Evolutionary conservation across 1,140 invertebrate species (phyloP).

Genomic region (Cyphomyrmex costatus): DNA sequence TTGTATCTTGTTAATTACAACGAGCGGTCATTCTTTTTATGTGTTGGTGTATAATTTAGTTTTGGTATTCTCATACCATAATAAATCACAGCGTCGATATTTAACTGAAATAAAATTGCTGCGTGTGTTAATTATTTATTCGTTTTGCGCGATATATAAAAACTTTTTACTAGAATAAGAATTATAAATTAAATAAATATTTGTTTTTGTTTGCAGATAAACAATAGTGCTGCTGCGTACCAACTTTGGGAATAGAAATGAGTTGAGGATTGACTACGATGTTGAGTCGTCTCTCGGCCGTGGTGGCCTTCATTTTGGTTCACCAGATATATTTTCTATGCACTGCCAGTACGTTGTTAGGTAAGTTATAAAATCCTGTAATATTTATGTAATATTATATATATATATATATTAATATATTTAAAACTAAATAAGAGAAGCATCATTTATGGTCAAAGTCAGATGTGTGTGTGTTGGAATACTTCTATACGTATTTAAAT

Average conservation of each 20-base stretch:
- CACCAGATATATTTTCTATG: conserved; percentile 78
- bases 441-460: too few relatives aligned
- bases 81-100: neutral
- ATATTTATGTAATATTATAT: neutral
- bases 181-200: conserved; percentile 12
- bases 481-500: too few relatives aligned
- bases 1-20: conserved; percentile 57
- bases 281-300: conserved; percentile 82
- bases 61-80: neutral
- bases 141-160: neutral
- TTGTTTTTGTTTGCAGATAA: conserved; percentile 34
- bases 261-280: conserved; percentile 84
- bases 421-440: too few relatives aligned
- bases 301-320: conserved; percentile 84
- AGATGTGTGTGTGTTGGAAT: too few relatives aligned
- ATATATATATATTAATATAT: neutral
- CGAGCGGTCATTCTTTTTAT: neutral
- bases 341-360: conserved; percentile 68
- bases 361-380: conserved; percentile 63
- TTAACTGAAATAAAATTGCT: neutral
- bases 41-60: neutral
- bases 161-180: neutral
- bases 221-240: conserved; percentile 42
- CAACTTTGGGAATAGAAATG: conserved; percentile 80
- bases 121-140: conserved; percentile 9